Evolutionary conservation across 2,797 vertebrate species (phyloP).

Genomic region (Crocidura indochinensis): DNA sequence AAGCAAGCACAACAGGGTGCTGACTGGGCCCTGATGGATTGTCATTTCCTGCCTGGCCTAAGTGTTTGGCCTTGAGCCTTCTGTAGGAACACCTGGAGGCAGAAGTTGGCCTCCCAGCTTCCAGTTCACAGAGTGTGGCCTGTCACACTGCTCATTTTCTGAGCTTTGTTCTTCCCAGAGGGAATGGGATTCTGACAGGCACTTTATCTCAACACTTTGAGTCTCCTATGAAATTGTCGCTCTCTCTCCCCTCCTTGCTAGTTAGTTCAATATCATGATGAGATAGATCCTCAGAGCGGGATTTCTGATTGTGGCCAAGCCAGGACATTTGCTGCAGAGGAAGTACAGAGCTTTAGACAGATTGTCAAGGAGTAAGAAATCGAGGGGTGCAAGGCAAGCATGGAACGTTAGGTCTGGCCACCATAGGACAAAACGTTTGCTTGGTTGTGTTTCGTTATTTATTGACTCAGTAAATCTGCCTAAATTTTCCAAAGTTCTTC

Average conservation of each 20-base stretch:
- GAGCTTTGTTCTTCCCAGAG: conserved; percentile 54
- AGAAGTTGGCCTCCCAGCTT: not conserved
- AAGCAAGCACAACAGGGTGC: not conserved
- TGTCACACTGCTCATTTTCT: conserved; percentile 1
- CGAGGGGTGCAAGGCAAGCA: not conserved
- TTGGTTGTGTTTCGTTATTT: fast-evolving
- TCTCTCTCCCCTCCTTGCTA: conserved; percentile 62
- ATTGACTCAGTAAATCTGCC: not conserved
- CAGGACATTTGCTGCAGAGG: not conserved
- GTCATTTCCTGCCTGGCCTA: not conserved
- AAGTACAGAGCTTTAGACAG: not conserved
- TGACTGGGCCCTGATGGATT: not conserved
- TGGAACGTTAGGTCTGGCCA: not conserved
- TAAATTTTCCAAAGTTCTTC: not conserved
- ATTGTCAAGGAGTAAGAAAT: not conserved
- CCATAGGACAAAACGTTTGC: not conserved
- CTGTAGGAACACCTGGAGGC: not conserved
- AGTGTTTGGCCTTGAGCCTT: conserved; percentile 13
- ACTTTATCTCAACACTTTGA: conserved; percentile 62
- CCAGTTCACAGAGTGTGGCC: fast-evolving
- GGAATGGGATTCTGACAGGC: conserved; percentile 68
- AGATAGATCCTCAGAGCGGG: not conserved
- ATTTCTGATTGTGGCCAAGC: conserved; percentile 6
- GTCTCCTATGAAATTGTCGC: conserved; percentile 65
- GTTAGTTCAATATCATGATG: conserved; percentile 58